These are phyloP conservation scores for Lichenostomus cassidix DNA, from an alignment of 2,113 vertebrate genomes.

Conservation along the genomic window DNA sequence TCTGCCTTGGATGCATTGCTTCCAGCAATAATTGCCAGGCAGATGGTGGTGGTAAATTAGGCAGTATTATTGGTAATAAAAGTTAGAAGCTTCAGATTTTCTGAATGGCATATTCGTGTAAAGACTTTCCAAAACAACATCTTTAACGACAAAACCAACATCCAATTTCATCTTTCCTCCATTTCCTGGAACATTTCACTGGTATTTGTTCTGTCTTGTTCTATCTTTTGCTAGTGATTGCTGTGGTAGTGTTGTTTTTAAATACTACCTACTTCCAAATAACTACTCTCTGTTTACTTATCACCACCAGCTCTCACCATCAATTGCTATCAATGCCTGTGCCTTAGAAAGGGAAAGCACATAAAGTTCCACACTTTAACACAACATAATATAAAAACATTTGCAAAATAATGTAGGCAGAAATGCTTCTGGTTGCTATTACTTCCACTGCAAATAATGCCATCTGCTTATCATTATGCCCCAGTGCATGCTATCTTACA, in stretches of 20 bases:
- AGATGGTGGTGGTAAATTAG: slow-evolving; percentile 56
- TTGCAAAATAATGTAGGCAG: slow-evolving; percentile 21
- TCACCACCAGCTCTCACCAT: background rate
- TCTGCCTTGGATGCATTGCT: background rate
- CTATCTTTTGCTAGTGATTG: background rate
- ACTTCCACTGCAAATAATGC: slow-evolving; percentile 60
- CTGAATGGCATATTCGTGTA: slow-evolving; percentile 5
- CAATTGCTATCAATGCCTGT: background rate
- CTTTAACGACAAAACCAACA: slow-evolving; percentile 3
- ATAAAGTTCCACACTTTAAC: background rate
- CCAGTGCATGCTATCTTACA: slow-evolving; percentile 29
- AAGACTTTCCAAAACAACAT: slow-evolving; percentile 2
- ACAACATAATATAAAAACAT: background rate
- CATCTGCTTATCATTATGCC: slow-evolving; percentile 63
- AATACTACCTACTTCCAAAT: background rate
- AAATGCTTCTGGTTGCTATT: slow-evolving; percentile 51
- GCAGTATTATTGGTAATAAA: slow-evolving; percentile 48
- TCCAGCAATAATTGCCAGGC: slow-evolving; percentile 33
- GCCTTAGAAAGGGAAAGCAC: background rate
- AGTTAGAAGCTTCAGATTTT: slow-evolving; percentile 37
- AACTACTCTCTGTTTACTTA: background rate
- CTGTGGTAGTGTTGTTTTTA: background rate
- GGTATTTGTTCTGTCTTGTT: background rate
- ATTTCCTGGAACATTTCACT: background rate
- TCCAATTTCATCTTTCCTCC: background rate